phyloP scores from a whole-genome alignment of 2,888 invertebrate genomes.

The Vesta saturnalis region DNA sequence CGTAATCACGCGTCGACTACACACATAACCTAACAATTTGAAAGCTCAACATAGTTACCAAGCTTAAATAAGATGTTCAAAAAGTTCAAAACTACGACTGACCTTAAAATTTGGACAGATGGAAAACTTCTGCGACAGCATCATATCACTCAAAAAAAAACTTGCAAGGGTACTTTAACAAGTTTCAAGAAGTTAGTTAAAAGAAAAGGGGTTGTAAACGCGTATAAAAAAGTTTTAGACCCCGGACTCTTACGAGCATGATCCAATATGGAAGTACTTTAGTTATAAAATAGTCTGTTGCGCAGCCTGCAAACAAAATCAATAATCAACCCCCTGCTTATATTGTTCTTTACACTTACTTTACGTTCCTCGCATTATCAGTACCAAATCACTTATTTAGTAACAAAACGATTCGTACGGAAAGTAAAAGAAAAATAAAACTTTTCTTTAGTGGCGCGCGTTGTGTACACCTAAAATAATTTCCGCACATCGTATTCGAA shows the following conservation, averaged over 20 bases:
- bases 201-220: slow-evolving; percentile 55
- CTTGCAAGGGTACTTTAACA: slow-evolving; percentile 50
- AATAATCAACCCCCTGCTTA: slow-evolving; percentile 49
- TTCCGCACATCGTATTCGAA: slow-evolving; percentile 18
- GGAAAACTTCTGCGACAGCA: slow-evolving; percentile 38
- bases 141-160: slow-evolving; percentile 42
- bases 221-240: slow-evolving; percentile 58
- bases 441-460: slow-evolving; percentile 4
- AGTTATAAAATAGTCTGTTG: slow-evolving; percentile 52
- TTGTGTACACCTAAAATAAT: slow-evolving; percentile 15
- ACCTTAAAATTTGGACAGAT: slow-evolving; percentile 42
- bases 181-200: slow-evolving; percentile 55
- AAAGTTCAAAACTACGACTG: slow-evolving; percentile 46
- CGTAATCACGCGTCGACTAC: slow-evolving; percentile 44
- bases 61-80: slow-evolving; percentile 44
- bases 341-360: slow-evolving; percentile 46
- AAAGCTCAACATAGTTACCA: slow-evolving; percentile 48
- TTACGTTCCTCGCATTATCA: slow-evolving; percentile 38
- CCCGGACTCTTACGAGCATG: slow-evolving; percentile 57
- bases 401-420: slow-evolving; percentile 18
- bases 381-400: slow-evolving; percentile 32
- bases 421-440: slow-evolving; percentile 1
- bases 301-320: slow-evolving; percentile 51
- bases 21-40: slow-evolving; percentile 51
- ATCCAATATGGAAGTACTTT: slow-evolving; percentile 56